phyloP scores from a whole-genome alignment of 2,797 vertebrate genomes.

The Chrosomus eos region DNA sequence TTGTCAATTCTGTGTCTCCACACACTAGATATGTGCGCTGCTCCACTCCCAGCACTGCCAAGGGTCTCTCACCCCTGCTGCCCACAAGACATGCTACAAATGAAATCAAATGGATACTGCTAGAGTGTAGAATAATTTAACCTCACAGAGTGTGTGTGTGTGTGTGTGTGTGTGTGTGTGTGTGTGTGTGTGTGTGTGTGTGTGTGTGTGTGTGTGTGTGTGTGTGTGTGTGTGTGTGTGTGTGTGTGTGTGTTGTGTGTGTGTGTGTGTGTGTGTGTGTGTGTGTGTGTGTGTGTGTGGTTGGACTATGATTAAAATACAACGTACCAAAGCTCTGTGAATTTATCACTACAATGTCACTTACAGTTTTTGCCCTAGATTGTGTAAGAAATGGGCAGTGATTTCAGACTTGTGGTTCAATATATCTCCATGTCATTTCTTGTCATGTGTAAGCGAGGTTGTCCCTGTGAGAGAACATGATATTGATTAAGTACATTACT shows the following conservation, averaged over 20 bases:
- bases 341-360: conserved; percentile 50
- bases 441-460: conserved; percentile 23
- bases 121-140: conserved; percentile 81
- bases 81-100: conserved; percentile 81
- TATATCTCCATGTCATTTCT: conserved; percentile 49
- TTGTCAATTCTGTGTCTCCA: conserved; percentile 87
- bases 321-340: conserved; percentile 53
- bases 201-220: conserved; percentile 16
- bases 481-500: conserved; percentile 43
- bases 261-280: conserved; percentile 22
- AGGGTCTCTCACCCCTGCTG: conserved; percentile 82
- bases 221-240: conserved; percentile 6
- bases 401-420: conserved; percentile 41
- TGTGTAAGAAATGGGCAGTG: conserved; percentile 36
- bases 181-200: conserved; percentile 25
- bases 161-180: conserved; percentile 20
- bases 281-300: conserved; percentile 17
- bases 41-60: conserved; percentile 80
- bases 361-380: conserved; percentile 43
- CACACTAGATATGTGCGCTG: conserved; percentile 80
- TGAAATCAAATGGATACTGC: conserved; percentile 86
- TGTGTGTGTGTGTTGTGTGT: conserved; percentile 27
- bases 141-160: conserved; percentile 63
- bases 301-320: conserved; percentile 64
- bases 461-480: conserved; percentile 22